Evolutionary conservation across 2,888 invertebrate species (phyloP), one percentile per base, ranked within the genome.

Genomic region (Drosophila neotestacea): DNA sequence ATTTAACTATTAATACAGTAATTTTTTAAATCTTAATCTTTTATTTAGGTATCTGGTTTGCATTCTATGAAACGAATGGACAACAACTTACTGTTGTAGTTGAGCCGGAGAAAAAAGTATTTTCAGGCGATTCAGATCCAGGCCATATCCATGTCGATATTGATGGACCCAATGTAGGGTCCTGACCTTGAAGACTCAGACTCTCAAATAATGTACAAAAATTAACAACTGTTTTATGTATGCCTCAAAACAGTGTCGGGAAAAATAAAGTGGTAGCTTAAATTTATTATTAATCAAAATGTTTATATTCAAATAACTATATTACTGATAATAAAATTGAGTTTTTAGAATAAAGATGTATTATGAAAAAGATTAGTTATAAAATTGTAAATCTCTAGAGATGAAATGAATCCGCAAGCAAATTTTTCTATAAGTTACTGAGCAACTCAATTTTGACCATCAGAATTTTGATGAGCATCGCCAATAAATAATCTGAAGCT

Each of bases 141-240:
- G 22, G 47, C 4, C 5, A 50, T 13, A 28, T 60, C 6, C 1
- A 1, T 11, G 39, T 52, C 11, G 27, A 52, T 27, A 54, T 52
- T 34, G 34, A 4, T 2, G 39, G 34, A 39, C 11, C 11, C 0
- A 60, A 47, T 52, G 1, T 7, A 4, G 52, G 34, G 0, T n/a
- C n/a, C n/a, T n/a, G n/a, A 16, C 6, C 7, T 4, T 6, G 5
- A 13, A 16, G 5, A 10, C 6, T 30, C 39, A 6, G 39, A 55
- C 5, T 4, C 32, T 22, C 55, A 55, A 55, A 16, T 55, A 34
- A 42, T 55, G 55, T n/a, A 55, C 6, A 41, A 41, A 11, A 11
- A 30, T 10, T 30, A 52, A 16, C 5, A 16, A 13, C 10, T 16
- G 6, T 16, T 41, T 30, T 13, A 13, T 13, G 27, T 16, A 39